Conservation (phyloP, 2,797 vertebrate genomes). For the Euthynnus affinis region DNA sequence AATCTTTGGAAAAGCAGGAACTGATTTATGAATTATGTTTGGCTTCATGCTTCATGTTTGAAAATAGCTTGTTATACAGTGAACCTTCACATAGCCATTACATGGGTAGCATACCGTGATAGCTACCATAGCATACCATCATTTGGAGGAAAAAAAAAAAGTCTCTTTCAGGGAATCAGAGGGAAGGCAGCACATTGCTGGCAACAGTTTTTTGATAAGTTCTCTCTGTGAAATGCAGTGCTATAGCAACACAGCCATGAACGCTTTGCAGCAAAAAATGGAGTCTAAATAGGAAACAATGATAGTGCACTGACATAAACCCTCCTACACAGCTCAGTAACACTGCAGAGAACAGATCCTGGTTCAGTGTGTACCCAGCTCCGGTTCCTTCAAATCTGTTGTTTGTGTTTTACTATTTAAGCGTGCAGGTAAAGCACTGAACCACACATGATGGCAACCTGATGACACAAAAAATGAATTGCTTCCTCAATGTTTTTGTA, state of each 20-base stretch:
- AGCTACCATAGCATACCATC: background rate
- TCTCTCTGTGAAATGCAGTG: background rate
- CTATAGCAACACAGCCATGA: background rate
- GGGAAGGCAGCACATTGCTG: background rate
- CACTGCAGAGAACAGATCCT: background rate
- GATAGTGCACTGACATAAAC: background rate
- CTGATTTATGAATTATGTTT: background rate
- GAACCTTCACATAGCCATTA: background rate
- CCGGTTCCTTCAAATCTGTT: background rate
- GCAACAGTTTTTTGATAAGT: background rate
- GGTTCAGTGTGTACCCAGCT: background rate
- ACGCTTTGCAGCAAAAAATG: background rate
- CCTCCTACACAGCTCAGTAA: constrained; percentile 17
- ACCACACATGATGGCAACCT: too few species aligned
- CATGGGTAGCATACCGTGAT: background rate
- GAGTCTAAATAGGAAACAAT: constrained; percentile 8
- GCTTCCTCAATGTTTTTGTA: too few species aligned
- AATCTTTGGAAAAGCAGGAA: background rate
- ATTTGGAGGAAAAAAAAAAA: background rate
- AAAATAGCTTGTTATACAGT: background rate
- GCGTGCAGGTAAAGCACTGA: too few species aligned
- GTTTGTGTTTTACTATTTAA: too few species aligned
- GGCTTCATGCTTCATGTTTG: background rate
- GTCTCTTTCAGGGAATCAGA: background rate
- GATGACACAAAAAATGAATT: too few species aligned